Percentiles rank a stretch among this genome's conserved stretches.
Evolutionary conservation across 2,888 invertebrate species (phyloP).

Genomic region (Escarpia spicata): DNA sequence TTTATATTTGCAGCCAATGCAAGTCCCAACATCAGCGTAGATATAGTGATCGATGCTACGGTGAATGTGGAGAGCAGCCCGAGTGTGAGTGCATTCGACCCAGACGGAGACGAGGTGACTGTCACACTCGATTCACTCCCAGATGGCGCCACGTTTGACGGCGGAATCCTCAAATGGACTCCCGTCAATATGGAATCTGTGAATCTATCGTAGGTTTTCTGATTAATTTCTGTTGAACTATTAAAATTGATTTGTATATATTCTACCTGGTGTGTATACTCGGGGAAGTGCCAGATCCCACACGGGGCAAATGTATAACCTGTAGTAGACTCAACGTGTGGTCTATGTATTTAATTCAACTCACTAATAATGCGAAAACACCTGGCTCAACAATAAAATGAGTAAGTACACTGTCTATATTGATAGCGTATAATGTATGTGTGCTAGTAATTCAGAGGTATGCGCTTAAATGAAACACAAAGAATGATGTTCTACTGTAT

Average conservation of each 20-base stretch:
- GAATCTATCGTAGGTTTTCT: conserved; percentile 18
- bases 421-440: too few relatives aligned
- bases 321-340: too few relatives aligned
- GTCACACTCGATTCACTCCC: neutral
- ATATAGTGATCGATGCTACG: neutral
- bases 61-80: neutral
- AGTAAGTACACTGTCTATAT: too few relatives aligned
- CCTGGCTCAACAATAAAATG: too few relatives aligned
- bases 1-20: neutral
- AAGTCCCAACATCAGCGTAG: neutral
- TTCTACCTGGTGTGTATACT: neutral
- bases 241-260: neutral
- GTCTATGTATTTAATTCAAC: too few relatives aligned
- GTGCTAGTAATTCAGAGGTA: too few relatives aligned
- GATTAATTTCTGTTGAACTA: neutral
- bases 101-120: neutral
- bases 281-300: too few relatives aligned
- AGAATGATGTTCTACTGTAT: too few relatives aligned
- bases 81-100: neutral
- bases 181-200: neutral
- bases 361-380: too few relatives aligned
- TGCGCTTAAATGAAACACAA: too few relatives aligned
- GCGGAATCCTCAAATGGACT: neutral
- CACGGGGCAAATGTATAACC: too few relatives aligned
- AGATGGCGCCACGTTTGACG: neutral